Evolutionary conservation across 2,797 vertebrate genomes (phyloP), one percentile per base, ranked within the genome.

Genomic region (Cetoscarus ocellatus): DNA sequence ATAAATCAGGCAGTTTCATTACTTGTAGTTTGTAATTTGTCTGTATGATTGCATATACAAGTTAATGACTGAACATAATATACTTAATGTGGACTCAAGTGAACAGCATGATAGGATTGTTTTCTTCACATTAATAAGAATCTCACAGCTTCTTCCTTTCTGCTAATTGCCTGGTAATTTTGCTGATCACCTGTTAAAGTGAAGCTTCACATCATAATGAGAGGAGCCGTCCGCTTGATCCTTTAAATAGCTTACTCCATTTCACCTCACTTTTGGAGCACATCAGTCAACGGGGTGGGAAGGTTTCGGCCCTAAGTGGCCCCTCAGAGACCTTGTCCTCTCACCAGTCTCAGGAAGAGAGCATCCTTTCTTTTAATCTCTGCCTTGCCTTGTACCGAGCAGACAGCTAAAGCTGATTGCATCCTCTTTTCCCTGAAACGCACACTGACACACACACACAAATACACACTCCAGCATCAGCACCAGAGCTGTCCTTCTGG

Each of bases 401-500:
- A 70, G 68, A 77, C 71, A 4, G 40, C 48, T 64, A 81, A 61
- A 80, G 75, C 69, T 61, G 58, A 79, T 65, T 79, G 73, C 55
- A 61, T 83, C 66, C 69, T 73, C 65, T 69, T 65, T 79, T 67
- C 65, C 66, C 38, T 40, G 51, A 84, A 80, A 65, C 15, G 17
- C 65, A 40, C 47, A 66, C 27, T 27, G 35, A 57, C 18, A 53
- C 53, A 38, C 70, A 58, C 54, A 63, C 36, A 58, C 18, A 54
- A 42, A 43, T 59, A 54, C 63, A 54, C 44, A 11, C 50, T 15
- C 14, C 10, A 0, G 10, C 67, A 49, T 47, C 15, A 61, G 42
- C 63, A 69, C 13, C 69, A 58, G 6, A 63, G 11, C 9, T 1
- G 39, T 78, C 68, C 43, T 55, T 19, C 51, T 62, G 57, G 42